Base-by-base conservation (phyloP, 2,113 vertebrate genomes). In the Grantiella picta region DNA sequence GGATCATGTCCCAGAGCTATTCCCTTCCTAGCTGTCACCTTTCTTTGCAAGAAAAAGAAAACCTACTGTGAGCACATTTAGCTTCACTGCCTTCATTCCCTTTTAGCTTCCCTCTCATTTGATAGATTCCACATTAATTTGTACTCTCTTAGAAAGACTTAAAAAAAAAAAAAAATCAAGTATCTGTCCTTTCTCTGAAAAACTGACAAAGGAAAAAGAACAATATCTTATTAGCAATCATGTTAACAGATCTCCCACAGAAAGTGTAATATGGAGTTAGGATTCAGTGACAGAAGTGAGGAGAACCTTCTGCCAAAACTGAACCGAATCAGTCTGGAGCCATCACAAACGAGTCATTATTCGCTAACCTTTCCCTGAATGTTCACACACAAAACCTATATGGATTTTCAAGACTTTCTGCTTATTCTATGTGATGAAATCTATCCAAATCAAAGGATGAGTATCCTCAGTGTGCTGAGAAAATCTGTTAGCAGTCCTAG, bases 1-100 rank as follows among this genome's bases (percentile, higher is more conserved):
- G 92, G 92, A 90, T 92, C 90, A 79, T 42, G 79, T 93, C 92
- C 93, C 93, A 93, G 85, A 83, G 94, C 95, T 94, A 59, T 88
- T 90, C 52, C 75, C 68, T 90, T 93, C 82, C 18, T 80, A 57
- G 68, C 80, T 93, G 92, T 91, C 96, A 92, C 69, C 61, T 88
- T 94, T 78, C 88, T 81, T 75, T 66, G 60, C 38, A 86, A 77
- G 79, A 78, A 89, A 93, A 96, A 84, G 59, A 91, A 93, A 96
- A 70, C 54, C 85, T 70, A 60, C 52, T 83, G 75, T 0, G 5
- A 93, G 79, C 42, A 80, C 54, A 83, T 91, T 95, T 77, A 88
- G 42, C 50, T 88, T 92, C 57, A 54, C 42, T 87, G 14, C 31
- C 14, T 89, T 89, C 78, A 49, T 31, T 94, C 29, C 52, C 77